Base-by-base conservation (phyloP, 2,888 invertebrate genomes). In the Ganaspis brasiliensis region DNA sequence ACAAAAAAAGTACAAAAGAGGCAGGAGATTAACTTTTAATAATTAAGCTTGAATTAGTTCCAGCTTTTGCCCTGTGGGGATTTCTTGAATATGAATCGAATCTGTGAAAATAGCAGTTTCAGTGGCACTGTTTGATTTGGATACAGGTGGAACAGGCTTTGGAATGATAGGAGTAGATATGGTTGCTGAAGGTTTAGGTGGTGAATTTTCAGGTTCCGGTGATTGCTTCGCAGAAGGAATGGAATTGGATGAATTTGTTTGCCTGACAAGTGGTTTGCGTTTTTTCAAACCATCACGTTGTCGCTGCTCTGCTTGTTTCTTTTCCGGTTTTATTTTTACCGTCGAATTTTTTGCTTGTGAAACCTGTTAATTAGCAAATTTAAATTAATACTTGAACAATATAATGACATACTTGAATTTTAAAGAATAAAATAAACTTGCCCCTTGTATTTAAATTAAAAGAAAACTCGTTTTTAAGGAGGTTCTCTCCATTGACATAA, bases 261-360 rank as follows among this genome's bases (percentile, higher is more conserved):
- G 81, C 40, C 83, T 83, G 24, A 85, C 77, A 72, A 86, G 70
- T 75, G 86, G 83, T 76, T 83, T 87, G 67, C 83, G 85, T 73
- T 83, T 79, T 77, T 84, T 85, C 73, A 81, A 72, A 37, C 78
- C 79, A 35, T 86, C 86, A 31, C 81, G 82, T 57, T 80, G 83
- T 10, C 74, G 77, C 61, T 83, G 85, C 73, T 85, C 84, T 72
- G 81, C 76, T 63, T 81, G 86, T 37, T 83, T 80, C 61, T 85
- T 87, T 75, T 87, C 86, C 76, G 78, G 82, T 80, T 81, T 83
- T 74, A 31, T 83, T 80, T 85, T 84, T 70, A 72, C 67, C 59
- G 73, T 74, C n/a, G 74, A 70, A 59, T 77, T 79, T 81, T 82
- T 85, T 80, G 78, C 76, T 57, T 81, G 83, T 72, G 77, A 63